A percentile compares a stretch with the other conserved stretches of the same genome.
Evolutionary conservation across 2,113 vertebrate species (phyloP).

Genomic region (Phaethon lepturus): DNA sequence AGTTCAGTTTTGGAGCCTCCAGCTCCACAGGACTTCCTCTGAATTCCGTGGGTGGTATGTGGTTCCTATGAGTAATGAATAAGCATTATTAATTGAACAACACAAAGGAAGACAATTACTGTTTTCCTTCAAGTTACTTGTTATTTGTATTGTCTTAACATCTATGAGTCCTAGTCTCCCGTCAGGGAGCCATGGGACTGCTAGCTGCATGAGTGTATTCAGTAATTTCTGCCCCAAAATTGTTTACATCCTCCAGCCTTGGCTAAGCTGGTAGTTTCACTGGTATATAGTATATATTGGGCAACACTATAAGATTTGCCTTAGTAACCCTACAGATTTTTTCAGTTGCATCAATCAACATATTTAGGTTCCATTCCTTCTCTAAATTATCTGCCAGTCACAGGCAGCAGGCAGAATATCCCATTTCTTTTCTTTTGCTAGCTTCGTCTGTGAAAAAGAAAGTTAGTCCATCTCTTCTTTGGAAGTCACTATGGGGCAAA

Average conservation of each 20-base stretch:
- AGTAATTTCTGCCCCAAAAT: background rate
- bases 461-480: background rate
- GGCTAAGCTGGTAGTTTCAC: background rate
- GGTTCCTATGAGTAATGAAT: background rate
- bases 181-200: background rate
- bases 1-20: background rate
- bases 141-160: background rate
- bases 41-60: background rate
- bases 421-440: background rate
- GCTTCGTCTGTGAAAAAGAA: background rate
- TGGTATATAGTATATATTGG: background rate
- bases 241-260: background rate
- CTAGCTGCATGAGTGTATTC: background rate
- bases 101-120: background rate
- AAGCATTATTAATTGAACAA: background rate
- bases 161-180: background rate
- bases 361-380: background rate
- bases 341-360: background rate
- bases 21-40: background rate
- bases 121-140: background rate
- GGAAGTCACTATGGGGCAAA: background rate
- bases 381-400: background rate
- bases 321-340: background rate
- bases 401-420: background rate
- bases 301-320: background rate